These are phyloP conservation scores for Neogale vison DNA, from an alignment of 2,113 vertebrate species.

Conservation along the genomic window DNA sequence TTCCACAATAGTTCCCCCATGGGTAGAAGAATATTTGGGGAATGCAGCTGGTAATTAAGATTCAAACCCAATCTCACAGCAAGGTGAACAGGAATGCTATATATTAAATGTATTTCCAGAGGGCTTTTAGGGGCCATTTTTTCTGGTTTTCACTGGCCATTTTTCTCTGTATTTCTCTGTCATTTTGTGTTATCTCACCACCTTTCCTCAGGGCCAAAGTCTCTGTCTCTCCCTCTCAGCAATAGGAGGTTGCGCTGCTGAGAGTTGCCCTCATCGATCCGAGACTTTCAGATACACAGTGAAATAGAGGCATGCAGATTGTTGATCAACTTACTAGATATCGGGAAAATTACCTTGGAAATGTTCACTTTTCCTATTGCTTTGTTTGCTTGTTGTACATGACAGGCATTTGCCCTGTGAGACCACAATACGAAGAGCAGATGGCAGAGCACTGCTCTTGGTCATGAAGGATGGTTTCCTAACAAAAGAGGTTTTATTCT, in stretches of 20 bases:
- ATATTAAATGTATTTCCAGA: neutral
- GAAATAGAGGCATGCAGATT: neutral
- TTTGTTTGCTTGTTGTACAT: slow-evolving; percentile 60
- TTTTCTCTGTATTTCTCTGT: neutral
- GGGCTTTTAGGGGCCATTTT: neutral
- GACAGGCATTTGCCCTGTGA: slow-evolving; percentile 42
- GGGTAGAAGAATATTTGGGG: neutral
- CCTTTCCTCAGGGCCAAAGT: neutral
- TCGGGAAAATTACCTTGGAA: slow-evolving; percentile 62
- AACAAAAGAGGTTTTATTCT: slow-evolving; percentile 66
- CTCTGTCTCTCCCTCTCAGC: neutral
- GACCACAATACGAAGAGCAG: slow-evolving; percentile 62
- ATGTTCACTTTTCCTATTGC: slow-evolving; percentile 31
- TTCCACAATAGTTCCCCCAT: neutral
- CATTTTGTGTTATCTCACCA: neutral
- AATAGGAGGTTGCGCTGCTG: neutral
- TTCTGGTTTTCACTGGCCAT: neutral
- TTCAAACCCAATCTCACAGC: neutral
- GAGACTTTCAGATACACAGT: neutral
- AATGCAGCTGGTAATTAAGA: slow-evolving; percentile 42
- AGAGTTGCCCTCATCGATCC: neutral
- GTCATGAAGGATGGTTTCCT: slow-evolving; percentile 62
- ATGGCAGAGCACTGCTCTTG: slow-evolving; percentile 49
- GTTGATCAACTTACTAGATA: slow-evolving; percentile 17
- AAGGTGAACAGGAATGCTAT: neutral